Evolutionary conservation across 1,140 invertebrate genomes (phyloP).

Genomic region (Panulirus ornatus): DNA sequence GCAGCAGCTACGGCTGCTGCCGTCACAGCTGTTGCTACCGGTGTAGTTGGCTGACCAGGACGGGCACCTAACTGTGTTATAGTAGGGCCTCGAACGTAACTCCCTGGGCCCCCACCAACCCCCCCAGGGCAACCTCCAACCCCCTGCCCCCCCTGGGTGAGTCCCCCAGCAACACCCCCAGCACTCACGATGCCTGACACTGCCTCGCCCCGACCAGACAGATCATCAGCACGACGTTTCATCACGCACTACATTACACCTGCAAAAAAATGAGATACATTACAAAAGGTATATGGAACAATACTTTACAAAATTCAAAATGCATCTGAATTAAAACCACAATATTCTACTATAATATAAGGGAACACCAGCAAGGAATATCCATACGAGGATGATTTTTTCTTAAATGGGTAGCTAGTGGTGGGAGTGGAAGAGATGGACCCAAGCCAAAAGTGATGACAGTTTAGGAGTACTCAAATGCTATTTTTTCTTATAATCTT

Average conservation of each 20-base stretch:
- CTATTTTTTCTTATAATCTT: no score
- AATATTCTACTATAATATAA: no score
- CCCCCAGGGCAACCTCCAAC: constrained; percentile 54
- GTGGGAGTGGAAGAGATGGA: no score
- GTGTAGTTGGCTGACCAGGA: constrained; percentile 43
- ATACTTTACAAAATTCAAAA: no score
- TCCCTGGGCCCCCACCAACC: constrained; percentile 41
- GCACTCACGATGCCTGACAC: constrained; percentile 67
- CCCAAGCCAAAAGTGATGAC: no score
- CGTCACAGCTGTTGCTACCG: constrained; percentile 7
- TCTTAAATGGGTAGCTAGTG: no score
- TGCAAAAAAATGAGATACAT: constrained; percentile 42
- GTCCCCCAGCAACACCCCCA: constrained; percentile 54
- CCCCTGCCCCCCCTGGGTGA: constrained; percentile 63
- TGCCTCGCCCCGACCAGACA: constrained; percentile 66
- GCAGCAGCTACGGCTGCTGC: constrained; percentile 23
- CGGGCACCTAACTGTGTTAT: constrained; percentile 54
- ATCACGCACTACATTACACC: constrained; percentile 72
- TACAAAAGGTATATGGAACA: no score
- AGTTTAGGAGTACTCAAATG: no score
- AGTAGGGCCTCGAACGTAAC: constrained; percentile 53
- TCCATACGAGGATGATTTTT: no score
- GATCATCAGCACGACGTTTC: constrained; percentile 66
- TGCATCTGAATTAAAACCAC: no score
- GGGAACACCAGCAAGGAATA: no score